These are phyloP conservation scores for Cantharis lateralis DNA, from an alignment of 2,888 invertebrate genomes.

Conservation along the genomic window DNA sequence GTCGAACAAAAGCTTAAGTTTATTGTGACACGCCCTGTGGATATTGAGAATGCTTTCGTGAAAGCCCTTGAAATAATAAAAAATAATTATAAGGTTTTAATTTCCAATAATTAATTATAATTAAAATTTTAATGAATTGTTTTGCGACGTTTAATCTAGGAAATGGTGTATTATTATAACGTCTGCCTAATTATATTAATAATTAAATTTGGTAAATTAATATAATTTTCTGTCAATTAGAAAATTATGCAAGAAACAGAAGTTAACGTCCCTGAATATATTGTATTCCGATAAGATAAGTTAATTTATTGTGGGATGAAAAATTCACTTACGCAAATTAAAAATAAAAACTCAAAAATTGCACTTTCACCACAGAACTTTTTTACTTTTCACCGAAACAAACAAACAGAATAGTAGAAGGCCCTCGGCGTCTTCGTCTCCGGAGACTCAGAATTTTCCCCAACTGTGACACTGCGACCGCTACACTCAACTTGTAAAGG, in stretches of 20 bases:
- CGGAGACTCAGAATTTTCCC: background rate
- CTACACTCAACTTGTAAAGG: slow-evolving; percentile 16
- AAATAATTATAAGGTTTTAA: background rate
- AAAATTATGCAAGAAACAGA: background rate
- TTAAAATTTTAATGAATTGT: background rate
- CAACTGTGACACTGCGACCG: slow-evolving; percentile 19
- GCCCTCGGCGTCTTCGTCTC: slow-evolving; percentile 12
- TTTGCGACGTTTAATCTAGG: background rate
- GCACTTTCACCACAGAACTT: background rate
- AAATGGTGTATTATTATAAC: background rate
- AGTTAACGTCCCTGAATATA: background rate
- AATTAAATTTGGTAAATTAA: background rate
- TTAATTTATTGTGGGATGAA: background rate
- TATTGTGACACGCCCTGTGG: background rate
- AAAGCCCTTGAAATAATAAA: background rate
- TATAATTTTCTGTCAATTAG: background rate
- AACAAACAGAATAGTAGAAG: background rate
- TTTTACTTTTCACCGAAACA: background rate
- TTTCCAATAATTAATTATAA: background rate
- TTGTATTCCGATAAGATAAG: background rate
- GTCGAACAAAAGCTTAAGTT: background rate
- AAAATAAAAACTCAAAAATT: background rate
- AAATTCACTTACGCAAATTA: background rate
- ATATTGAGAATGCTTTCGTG: background rate
- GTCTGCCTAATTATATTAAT: background rate